These are phyloP conservation scores for Diplolepis rosae DNA, from an alignment of 2,888 invertebrate species.

Conservation along the genomic window DNA sequence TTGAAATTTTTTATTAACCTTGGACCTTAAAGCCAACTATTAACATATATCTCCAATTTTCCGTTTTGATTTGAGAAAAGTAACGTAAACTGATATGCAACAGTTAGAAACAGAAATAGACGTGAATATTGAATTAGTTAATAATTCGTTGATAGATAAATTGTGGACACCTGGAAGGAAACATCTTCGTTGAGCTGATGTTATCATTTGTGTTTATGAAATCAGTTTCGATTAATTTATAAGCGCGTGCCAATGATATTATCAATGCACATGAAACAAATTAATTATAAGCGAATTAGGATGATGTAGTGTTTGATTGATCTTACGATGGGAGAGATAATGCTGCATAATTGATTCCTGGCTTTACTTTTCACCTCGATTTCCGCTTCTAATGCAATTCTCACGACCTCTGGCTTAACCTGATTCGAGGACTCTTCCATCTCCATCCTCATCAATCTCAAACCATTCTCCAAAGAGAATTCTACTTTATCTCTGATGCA, in stretches of 20 bases:
- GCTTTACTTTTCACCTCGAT: not conserved
- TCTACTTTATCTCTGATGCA: not conserved
- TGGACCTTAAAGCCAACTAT: too few species aligned
- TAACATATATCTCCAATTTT: too few species aligned
- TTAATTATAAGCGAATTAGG: slow-evolving; percentile 15
- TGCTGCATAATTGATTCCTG: not conserved
- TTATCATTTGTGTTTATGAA: not conserved
- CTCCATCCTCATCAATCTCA: not conserved
- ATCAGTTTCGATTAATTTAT: not conserved
- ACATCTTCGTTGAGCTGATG: not conserved
- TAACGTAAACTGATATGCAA: not conserved
- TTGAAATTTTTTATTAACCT: too few species aligned
- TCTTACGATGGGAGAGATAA: not conserved
- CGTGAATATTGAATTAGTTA: not conserved
- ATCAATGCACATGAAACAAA: slow-evolving; percentile 4
- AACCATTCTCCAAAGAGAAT: not conserved
- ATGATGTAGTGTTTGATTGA: not conserved
- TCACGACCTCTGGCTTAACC: slow-evolving; percentile 8
- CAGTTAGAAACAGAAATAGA: not conserved
- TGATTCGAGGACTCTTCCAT: not conserved
- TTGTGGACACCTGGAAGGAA: too few species aligned
- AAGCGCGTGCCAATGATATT: slow-evolving; percentile 9
- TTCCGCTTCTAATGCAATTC: slow-evolving; percentile 9
- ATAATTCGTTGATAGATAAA: too few species aligned
- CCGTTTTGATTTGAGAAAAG: not conserved